Evolutionary conservation across 2,113 vertebrate genomes (phyloP).

Genomic region (Oreocharis arfaki): DNA sequence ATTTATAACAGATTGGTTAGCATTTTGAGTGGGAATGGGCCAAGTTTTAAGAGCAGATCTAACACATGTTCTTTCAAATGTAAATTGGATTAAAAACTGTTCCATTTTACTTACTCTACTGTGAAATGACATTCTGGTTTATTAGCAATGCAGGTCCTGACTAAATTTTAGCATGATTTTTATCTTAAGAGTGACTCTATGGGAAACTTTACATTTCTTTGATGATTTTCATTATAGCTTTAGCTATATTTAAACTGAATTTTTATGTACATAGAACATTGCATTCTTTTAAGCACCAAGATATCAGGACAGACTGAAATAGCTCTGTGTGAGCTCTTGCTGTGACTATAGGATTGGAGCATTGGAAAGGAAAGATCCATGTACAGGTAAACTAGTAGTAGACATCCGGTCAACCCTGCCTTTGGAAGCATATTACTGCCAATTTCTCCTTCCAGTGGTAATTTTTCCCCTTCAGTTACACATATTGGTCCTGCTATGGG

Average conservation of each 20-base stretch:
- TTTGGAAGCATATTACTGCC: not conserved
- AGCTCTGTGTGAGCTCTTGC: not conserved
- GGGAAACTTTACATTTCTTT: constrained; percentile 17
- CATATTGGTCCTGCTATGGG: not conserved
- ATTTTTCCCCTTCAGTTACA: not conserved
- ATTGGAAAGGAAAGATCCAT: not conserved
- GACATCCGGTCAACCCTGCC: not conserved
- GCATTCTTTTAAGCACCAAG: not conserved
- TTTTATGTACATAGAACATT: constrained; percentile 1
- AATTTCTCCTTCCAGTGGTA: not conserved
- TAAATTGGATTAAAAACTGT: constrained; percentile 55
- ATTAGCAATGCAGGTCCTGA: constrained; percentile 31
- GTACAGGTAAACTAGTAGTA: not conserved
- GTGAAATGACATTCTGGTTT: constrained; percentile 42
- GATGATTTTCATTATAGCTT: constrained; percentile 4
- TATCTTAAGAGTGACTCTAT: constrained; percentile 9
- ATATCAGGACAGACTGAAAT: not conserved
- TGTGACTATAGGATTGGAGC: not conserved
- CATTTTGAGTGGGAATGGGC: constrained; percentile 33
- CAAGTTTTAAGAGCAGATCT: constrained; percentile 35
- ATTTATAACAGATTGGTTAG: constrained; percentile 31
- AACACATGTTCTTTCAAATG: constrained; percentile 35
- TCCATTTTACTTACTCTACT: constrained; percentile 29
- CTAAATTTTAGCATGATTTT: constrained; percentile 40
- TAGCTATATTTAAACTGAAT: constrained; percentile 40